Conservation (phyloP, 2,797 vertebrate genomes). For the Psittacula echo region DNA sequence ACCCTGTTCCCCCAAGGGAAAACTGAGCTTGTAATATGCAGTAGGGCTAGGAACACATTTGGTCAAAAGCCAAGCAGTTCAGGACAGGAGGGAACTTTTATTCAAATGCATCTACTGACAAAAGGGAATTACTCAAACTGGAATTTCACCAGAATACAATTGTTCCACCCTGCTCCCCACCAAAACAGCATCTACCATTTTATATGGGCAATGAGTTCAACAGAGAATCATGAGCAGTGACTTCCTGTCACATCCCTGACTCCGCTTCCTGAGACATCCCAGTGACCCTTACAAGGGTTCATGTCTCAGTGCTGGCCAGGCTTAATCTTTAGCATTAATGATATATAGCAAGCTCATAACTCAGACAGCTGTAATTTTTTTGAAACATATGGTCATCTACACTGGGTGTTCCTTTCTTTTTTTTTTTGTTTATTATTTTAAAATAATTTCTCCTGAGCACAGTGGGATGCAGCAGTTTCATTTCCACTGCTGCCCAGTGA, state of each 20-base stretch:
- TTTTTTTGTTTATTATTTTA: not conserved
- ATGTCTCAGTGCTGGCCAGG: not conserved
- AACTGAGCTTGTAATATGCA: not conserved
- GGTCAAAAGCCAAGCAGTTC: not conserved
- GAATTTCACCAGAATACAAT: not conserved
- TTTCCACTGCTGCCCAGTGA: not conserved
- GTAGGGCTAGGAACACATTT: not conserved
- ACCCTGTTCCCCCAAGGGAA: not conserved
- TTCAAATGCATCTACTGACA: not conserved
- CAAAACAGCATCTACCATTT: not conserved
- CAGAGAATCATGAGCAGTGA: not conserved
- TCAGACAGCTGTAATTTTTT: not conserved
- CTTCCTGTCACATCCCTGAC: not conserved
- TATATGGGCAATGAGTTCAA: not conserved
- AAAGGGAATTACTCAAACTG: not conserved
- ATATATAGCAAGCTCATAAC: not conserved
- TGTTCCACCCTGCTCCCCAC: not conserved
- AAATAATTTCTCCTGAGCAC: not conserved
- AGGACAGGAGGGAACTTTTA: not conserved
- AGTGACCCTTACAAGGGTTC: not conserved
- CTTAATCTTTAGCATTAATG: not conserved
- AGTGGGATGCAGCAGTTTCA: constrained; percentile 14
- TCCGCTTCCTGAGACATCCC: not conserved
- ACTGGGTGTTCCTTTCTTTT: not conserved
- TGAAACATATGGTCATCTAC: not conserved